Evolutionary conservation across 1,140 invertebrate genomes (phyloP).

Genomic region (Dolichoris vasculosae): DNA sequence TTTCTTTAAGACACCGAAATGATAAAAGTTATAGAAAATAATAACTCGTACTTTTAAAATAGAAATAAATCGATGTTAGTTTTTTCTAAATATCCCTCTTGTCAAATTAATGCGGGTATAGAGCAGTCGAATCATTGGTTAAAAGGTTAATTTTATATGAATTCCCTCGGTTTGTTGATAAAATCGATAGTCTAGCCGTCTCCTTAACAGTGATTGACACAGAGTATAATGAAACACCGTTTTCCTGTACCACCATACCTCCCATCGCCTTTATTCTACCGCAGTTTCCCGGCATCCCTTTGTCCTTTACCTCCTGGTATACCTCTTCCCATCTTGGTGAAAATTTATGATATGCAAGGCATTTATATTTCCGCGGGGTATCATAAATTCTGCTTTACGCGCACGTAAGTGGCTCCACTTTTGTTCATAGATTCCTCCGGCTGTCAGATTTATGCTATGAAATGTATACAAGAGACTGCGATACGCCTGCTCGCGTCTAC

Average conservation of each 20-base stretch:
- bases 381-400: slow-evolving; percentile 69
- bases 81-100: too few relatives aligned
- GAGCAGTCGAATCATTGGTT: too few relatives aligned
- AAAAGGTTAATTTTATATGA: not conserved
- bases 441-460: slow-evolving; percentile 67
- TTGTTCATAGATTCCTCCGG: slow-evolving; percentile 70
- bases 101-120: too few relatives aligned
- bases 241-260: not conserved
- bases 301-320: not conserved
- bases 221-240: not conserved
- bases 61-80: too few relatives aligned
- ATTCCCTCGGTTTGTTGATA: not conserved
- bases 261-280: not conserved
- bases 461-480: slow-evolving; percentile 49
- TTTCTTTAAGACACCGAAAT: too few relatives aligned
- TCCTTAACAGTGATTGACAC: not conserved
- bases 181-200: not conserved
- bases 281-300: slow-evolving; percentile 22
- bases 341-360: slow-evolving; percentile 68
- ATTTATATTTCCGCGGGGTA: slow-evolving; percentile 65
- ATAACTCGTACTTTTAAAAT: too few relatives aligned
- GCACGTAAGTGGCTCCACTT: slow-evolving; percentile 69
- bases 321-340: not conserved
- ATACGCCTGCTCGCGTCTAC: slow-evolving; percentile 13
- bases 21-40: too few relatives aligned